These are phyloP conservation scores for Stichopus chloronotus DNA, from an alignment of 35 echinoderm and acorn worm species.

Conservation along the genomic window DNA sequence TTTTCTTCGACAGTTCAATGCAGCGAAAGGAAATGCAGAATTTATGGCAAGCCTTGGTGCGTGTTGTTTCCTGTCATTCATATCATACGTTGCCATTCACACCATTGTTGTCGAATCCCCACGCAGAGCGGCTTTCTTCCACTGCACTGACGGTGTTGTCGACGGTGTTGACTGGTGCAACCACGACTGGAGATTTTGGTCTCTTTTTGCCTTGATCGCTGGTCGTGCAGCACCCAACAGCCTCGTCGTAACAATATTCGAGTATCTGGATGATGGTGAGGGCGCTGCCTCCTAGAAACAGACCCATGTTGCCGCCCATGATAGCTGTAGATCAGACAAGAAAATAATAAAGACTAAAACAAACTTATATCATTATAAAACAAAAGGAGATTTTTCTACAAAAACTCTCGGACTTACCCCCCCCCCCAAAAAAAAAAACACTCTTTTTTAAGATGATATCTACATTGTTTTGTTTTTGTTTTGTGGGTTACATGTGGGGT, in stretches of 20 bases:
- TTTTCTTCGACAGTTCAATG: too few relatives aligned
- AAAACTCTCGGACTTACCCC: neutral
- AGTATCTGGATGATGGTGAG: slow-evolving; percentile 84
- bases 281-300: slow-evolving; percentile 85
- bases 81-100: neutral
- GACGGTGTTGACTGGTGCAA: slow-evolving; percentile 17
- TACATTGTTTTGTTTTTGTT: too few relatives aligned
- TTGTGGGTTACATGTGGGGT: too few relatives aligned
- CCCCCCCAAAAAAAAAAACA: neutral
- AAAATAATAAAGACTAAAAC: neutral
- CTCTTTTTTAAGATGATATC: neutral
- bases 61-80: too few relatives aligned
- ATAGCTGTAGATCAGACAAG: slow-evolving; percentile 66
- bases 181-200: slow-evolving; percentile 15
- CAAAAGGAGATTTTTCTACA: neutral
- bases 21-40: too few relatives aligned
- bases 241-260: slow-evolving; percentile 89
- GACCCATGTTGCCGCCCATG: slow-evolving; percentile 91
- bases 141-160: neutral
- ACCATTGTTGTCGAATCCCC: slow-evolving; percentile 36
- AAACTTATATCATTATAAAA: too few relatives aligned
- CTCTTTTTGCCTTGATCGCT: slow-evolving; percentile 17
- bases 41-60: too few relatives aligned
- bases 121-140: neutral
- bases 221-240: slow-evolving; percentile 7